Base-by-base conservation (phyloP, 2,797 vertebrate species). In the Eupleurogrammus muticus region DNA sequence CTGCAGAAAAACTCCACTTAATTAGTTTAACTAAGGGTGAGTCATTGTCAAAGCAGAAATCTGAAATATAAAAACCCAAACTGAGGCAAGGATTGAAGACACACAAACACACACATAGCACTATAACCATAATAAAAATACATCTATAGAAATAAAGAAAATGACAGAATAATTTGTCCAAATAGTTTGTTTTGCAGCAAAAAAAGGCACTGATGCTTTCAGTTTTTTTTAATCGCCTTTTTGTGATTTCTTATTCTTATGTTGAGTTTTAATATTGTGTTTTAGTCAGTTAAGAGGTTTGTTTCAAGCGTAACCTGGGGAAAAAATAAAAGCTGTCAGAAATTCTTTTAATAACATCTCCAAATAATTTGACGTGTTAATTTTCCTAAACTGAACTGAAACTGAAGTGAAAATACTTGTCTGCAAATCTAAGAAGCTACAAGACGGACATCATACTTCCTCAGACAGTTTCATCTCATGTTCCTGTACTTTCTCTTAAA, bases 401-500 rank as follows among this genome's bases (percentile, higher is more conserved):
- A 13, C 5, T 21, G 23, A 38, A n/a, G 11, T 11, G 23, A 50
- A 34, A 50, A 60, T 21, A 9, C 32, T 53, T 0, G 10, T n/a
- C n/a, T n/a, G n/a, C n/a, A n/a, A n/a, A n/a, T n/a, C n/a, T n/a
- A 28, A 6, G 28, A 28, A 28, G 28, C 28, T 28, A 28, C 28
- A n/a, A n/a, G n/a, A n/a, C n/a, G n/a, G n/a, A n/a, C n/a, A n/a
- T n/a, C n/a, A n/a, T n/a, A n/a, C n/a, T n/a, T n/a, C n/a, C n/a
- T n/a, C n/a, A n/a, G 44, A n/a, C 24, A 16, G 65, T 10, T 38
- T 48, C 44, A 28, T 5, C 32, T 48, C 42, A 34, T 35, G 73
- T 38, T 60, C 73, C 76, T 57, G 70, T n/a, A n/a, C 34, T 46
- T 73, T 32, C 48, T 59, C 36, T 21, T 9, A 0, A 38, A 40